Percentiles rank a stretch among this genome's conserved stretches.
phyloP scores from a whole-genome alignment of 2,797 vertebrate species.

The Schizopygopsis pylzovi region DNA sequence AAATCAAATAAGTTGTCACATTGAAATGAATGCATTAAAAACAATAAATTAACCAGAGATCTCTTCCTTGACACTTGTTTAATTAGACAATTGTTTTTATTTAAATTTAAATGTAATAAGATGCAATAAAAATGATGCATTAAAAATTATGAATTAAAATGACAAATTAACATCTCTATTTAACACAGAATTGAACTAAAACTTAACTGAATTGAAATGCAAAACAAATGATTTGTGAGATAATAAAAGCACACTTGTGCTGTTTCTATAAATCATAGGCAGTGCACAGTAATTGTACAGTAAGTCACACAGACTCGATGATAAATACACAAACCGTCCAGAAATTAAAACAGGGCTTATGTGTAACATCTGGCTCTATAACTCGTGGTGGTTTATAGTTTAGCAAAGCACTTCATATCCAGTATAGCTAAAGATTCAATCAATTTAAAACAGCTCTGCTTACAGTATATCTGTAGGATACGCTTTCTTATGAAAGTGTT shows the following conservation, averaged over 20 bases:
- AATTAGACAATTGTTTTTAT: background rate
- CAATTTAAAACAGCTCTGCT: background rate
- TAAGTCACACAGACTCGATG: background rate
- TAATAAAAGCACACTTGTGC: background rate
- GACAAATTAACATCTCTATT: no score
- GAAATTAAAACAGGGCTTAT: slow-evolving; percentile 9
- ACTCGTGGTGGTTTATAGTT: background rate
- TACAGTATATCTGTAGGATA: background rate
- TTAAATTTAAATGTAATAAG: background rate
- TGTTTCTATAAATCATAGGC: background rate
- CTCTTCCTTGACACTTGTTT: background rate
- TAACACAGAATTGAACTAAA: background rate
- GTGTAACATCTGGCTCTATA: background rate
- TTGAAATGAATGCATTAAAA: background rate
- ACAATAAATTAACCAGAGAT: background rate
- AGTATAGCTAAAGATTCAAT: background rate
- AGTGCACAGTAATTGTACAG: background rate
- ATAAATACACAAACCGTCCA: background rate
- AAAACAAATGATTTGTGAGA: background rate
- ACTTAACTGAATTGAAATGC: background rate
- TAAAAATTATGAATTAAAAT: background rate
- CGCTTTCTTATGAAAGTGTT: background rate
- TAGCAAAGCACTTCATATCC: background rate
- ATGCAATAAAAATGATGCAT: background rate
- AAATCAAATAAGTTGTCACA: background rate